Percentiles rank a stretch among this genome's conserved stretches.
Conservation (phyloP, 2,888 invertebrate species). For the Luperina testacea region DNA sequence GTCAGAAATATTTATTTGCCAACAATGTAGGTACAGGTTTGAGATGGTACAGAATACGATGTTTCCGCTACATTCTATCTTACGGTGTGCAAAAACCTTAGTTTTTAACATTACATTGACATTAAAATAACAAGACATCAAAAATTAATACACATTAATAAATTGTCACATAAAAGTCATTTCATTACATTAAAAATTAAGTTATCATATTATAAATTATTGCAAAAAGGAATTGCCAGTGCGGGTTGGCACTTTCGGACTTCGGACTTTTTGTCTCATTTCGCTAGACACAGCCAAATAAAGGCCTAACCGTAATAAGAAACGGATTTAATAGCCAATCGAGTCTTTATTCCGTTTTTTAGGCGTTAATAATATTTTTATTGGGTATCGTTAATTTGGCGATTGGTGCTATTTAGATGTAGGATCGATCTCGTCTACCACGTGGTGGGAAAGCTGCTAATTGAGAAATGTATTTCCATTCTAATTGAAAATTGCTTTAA, state of each 20-base stretch:
- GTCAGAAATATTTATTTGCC: no score
- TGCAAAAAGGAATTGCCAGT: no score
- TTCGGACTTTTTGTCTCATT: background rate
- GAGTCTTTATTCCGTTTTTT: slow-evolving; percentile 55
- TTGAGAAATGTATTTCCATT: background rate
- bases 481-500: background rate
- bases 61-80: no score
- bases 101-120: no score
- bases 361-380: slow-evolving; percentile 63
- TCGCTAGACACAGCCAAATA: slow-evolving; percentile 5
- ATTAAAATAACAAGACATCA: no score
- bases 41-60: no score
- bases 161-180: no score
- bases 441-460: background rate
- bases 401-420: slow-evolving; percentile 43
- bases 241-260: background rate
- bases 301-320: slow-evolving; percentile 12
- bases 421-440: slow-evolving; percentile 7
- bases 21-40: no score
- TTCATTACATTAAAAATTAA: no score
- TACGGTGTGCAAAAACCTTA: no score
- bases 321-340: slow-evolving; percentile 50
- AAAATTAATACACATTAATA: no score
- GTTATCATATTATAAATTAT: no score
- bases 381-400: slow-evolving; percentile 50